phyloP scores from a whole-genome alignment of 2,113 vertebrate genomes.

The Stegastes partitus region DNA sequence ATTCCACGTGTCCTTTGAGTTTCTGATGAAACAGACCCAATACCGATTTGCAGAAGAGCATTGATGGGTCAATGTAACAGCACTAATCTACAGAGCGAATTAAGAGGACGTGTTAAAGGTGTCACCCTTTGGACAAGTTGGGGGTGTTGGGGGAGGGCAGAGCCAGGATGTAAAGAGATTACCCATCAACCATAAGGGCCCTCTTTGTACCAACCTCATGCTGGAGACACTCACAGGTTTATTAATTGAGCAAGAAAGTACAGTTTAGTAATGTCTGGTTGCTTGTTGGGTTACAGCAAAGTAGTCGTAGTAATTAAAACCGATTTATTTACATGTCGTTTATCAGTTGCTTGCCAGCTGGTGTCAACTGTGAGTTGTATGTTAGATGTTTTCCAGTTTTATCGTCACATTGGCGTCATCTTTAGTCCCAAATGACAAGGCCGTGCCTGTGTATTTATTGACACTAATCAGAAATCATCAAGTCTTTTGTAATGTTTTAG shows the following conservation, averaged over 20 bases:
- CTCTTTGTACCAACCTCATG: neutral
- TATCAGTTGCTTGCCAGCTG: neutral
- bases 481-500: neutral
- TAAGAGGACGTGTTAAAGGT: slow-evolving; percentile 51
- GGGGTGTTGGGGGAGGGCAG: slow-evolving; percentile 2
- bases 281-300: neutral
- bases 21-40: neutral
- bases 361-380: neutral
- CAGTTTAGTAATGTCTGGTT: neutral
- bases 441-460: no score
- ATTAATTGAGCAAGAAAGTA: neutral
- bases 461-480: no score
- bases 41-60: neutral
- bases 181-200: slow-evolving; percentile 1
- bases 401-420: neutral
- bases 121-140: slow-evolving; percentile 14
- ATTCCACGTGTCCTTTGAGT: neutral
- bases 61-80: slow-evolving; percentile 2
- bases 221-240: neutral
- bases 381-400: neutral
- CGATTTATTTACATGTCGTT: neutral
- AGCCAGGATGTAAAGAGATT: slow-evolving; percentile 42
- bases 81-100: slow-evolving; percentile 37
- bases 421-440: neutral
- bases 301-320: neutral